Conservation (phyloP, 2,888 invertebrate species). For the Hecatera dysodea region DNA sequence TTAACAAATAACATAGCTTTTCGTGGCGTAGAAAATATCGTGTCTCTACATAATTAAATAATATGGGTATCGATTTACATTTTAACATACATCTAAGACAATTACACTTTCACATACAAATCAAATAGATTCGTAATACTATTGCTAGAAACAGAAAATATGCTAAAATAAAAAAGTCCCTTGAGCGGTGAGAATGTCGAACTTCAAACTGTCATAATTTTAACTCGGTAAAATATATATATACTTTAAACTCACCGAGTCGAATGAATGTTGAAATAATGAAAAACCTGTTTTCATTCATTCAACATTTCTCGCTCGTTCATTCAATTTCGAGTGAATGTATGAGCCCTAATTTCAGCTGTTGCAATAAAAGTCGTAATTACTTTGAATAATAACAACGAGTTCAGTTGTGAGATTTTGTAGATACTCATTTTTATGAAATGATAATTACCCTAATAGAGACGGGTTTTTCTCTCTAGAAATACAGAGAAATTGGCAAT, state of each 20-base stretch:
- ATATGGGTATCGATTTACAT: not conserved
- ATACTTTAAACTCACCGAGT: no score
- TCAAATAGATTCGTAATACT: constrained; percentile 15
- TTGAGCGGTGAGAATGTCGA: no score
- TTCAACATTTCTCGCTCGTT: no score
- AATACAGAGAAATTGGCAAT: not conserved
- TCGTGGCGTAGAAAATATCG: not conserved
- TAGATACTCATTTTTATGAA: no score
- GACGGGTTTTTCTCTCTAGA: not conserved
- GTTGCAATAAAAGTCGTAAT: not conserved
- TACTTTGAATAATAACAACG: not conserved
- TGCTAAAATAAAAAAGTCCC: not conserved
- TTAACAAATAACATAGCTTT: not conserved
- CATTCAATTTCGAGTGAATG: not conserved
- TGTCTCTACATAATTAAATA: not conserved
- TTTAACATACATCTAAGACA: not conserved
- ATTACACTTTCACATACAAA: not conserved
- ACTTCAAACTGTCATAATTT: no score
- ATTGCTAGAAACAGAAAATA: not conserved
- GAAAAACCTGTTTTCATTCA: no score
- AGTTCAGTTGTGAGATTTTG: no score
- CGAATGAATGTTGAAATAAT: no score
- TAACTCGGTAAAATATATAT: no score
- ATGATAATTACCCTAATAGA: no score
- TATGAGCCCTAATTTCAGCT: not conserved